Base-by-base conservation (phyloP, 2,888 invertebrate species). In the Deilephila porcellus region DNA sequence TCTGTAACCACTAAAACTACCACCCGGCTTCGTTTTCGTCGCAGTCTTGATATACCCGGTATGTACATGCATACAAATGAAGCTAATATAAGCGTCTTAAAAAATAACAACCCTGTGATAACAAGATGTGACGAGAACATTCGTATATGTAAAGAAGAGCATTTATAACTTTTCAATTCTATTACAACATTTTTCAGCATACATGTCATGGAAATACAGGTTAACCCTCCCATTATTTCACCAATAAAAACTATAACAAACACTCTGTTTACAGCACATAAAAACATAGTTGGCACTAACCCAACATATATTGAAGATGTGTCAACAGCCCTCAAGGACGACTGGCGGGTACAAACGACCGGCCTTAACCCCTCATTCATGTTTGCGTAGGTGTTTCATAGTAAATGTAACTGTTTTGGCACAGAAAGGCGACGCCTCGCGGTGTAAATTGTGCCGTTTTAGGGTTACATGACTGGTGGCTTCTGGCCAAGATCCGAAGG, bases 311-410 rank as follows among this genome's bases (percentile, higher is more conserved):
- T 17, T 25, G 37, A 64, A 64, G 64, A 64, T 64, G 67, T 67
- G 45, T 67, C 67, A 67, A 67, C 52, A 67, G 45, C 52, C 52
- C 67, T 52, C 67, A 67, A 67, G 67, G 67, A 67, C 67, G 67
- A 52, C 37, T 67, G 67, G 37, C 25, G 67, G 67, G 67, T 25
- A 67, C 67, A 67, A 37, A 37, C 64, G 64, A 67, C 45, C 52
- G 67, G 20, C 67, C 67, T 67, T 67, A 52, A 67, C 67, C 52
- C 17, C 63, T 14, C 64, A 64, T 67, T 67, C 67, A 45, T 45
- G 64, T 45, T 37, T 63, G n/a, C 64, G 64, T 45, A 67, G 63
- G 63, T 63, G 63, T 63, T 63, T n/a, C 34, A 34, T 63, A 34
- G 63, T 63, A 63, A 63, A 63, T 63, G 34, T 63, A 63, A 63